Conservation (phyloP, 2,797 vertebrate genomes). For the Pseudochaenichthys georgianus region DNA sequence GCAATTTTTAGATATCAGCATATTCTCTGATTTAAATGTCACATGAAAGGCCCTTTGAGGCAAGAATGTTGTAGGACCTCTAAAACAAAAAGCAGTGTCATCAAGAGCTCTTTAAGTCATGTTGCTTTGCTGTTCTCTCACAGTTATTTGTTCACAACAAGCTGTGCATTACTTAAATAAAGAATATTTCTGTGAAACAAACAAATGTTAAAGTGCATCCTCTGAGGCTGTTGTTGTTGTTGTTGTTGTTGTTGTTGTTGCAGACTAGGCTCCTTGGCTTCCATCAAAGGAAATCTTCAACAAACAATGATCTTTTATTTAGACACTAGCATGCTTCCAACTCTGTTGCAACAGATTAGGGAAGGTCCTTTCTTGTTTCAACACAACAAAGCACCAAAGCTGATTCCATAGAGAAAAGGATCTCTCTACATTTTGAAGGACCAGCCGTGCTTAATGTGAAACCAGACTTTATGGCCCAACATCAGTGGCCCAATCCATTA, state of each 20-base stretch:
- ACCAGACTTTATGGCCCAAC: background rate
- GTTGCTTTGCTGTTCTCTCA: background rate
- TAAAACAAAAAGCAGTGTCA: background rate
- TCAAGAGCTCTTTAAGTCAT: background rate
- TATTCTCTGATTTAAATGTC: slow-evolving; percentile 12
- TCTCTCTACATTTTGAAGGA: background rate
- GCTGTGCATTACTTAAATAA: background rate
- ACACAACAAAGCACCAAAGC: background rate
- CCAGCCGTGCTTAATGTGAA: background rate
- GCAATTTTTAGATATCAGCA: slow-evolving; percentile 7
- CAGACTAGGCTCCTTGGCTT: background rate
- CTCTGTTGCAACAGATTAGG: background rate
- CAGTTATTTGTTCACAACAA: background rate
- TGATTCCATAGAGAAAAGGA: background rate
- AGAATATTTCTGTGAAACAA: background rate
- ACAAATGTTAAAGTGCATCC: background rate
- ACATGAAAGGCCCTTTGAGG: background rate
- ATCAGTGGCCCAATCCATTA: background rate
- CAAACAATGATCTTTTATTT: slow-evolving; percentile 1
- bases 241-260: no score
- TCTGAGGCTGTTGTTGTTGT: background rate
- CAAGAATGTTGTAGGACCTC: background rate
- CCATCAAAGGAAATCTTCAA: background rate
- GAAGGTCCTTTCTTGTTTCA: background rate
- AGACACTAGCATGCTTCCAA: background rate